phyloP scores from a whole-genome alignment of 1,140 invertebrate genomes.

The Proctacanthus coquilletti region DNA sequence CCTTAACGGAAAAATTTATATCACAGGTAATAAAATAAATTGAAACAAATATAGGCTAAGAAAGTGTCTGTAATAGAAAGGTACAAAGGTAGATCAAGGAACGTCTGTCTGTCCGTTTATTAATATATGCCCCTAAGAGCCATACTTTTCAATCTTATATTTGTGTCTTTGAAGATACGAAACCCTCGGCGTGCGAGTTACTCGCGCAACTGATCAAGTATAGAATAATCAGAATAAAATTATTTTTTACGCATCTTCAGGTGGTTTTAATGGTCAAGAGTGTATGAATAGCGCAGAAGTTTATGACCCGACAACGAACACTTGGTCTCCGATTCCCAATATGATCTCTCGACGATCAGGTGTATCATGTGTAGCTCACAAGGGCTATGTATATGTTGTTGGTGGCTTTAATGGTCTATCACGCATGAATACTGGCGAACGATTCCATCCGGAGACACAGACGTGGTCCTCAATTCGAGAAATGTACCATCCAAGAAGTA shows the following conservation, averaged over 20 bases:
- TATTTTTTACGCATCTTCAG: too few relatives aligned
- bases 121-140: too few relatives aligned
- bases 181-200: too few relatives aligned
- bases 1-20: conserved; percentile 36
- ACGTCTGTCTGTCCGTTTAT: too few relatives aligned
- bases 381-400: conserved; percentile 52
- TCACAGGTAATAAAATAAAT: conserved; percentile 11
- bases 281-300: conserved; percentile 73
- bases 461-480: conserved; percentile 45
- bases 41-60: too few relatives aligned
- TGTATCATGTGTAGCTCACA: conserved; percentile 55
- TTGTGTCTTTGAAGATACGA: too few relatives aligned
- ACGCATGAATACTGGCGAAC: conserved; percentile 49
- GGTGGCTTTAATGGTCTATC: conserved; percentile 65
- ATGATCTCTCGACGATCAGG: conserved; percentile 68
- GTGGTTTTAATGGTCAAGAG: conserved; percentile 81
- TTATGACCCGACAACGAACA: conserved; percentile 67
- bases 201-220: too few relatives aligned
- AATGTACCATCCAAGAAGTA: conserved; percentile 72
- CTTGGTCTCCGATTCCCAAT: conserved; percentile 68
- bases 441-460: conserved; percentile 56
- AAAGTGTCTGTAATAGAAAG: too few relatives aligned
- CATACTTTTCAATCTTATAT: too few relatives aligned
- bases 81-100: too few relatives aligned
- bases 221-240: too few relatives aligned